Base-by-base conservation (phyloP, 2,888 invertebrate genomes). In the Diplazon laetatorius region DNA sequence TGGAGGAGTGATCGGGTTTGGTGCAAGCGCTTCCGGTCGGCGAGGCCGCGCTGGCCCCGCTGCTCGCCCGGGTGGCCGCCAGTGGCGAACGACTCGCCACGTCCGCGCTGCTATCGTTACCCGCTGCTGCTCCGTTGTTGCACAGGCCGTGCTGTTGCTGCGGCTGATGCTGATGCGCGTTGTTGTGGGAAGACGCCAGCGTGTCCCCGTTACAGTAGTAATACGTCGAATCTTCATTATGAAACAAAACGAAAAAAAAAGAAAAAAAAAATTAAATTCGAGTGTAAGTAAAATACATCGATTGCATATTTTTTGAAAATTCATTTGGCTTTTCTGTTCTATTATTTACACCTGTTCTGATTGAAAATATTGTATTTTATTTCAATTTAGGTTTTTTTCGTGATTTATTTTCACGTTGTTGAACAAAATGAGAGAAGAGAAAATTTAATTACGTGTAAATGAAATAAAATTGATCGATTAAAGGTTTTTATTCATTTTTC, bases 11-110 rank as follows among this genome's bases (percentile, higher is more conserved):
- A 87, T 94, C 94, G 78, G 93, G 92, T 89, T 94, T 94, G 79
- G 94, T 93, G 89, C 94, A 94, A 77, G 94, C 95, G 89, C 94
- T 94, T 82, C 95, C 95, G 80, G 94, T 95, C 46, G 95, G 95
- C 48, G 95, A 95, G 52, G 95, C 94, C 35, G 95, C 95, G 76
- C 94, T 94, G 6, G 94, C 94, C 73, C 95, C 92, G 25, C 94
- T 95, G 88, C 94, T 95, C 30, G 95, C 95, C 82, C 95, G 91
- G 44, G 95, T 95, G 22, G 95, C 95, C 78, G 95, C 95, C 84
- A 95, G 90, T 69, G 95, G 95, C 80, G 94, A 94, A 76, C 95
- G 93, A 87, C 94, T 93, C 82, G 94, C 94, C 84, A 93, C 93
- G 86, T 93, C 93, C 18, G 91, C 86, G 83, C 86, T 89, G 83